Evolutionary conservation across 2,888 invertebrate species (phyloP).

Genomic region (Rhorus exstirpatorius): DNA sequence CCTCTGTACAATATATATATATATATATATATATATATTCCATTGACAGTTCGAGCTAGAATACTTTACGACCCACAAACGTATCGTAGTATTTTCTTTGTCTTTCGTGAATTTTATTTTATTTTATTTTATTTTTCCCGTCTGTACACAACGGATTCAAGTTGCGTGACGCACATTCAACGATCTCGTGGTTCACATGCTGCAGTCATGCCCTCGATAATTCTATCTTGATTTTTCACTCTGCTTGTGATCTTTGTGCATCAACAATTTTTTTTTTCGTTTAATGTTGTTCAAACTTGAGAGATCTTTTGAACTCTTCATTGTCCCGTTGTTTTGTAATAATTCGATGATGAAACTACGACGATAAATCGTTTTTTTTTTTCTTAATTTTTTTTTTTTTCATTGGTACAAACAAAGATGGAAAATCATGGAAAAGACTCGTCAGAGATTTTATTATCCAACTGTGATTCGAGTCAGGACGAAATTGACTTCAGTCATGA

Average conservation of each 20-base stretch:
- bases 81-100: slow-evolving; percentile 24
- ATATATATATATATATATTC: neutral
- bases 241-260: slow-evolving; percentile 25
- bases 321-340: slow-evolving; percentile 16
- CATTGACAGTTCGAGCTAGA: neutral
- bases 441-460: too few species aligned
- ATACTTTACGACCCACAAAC: neutral
- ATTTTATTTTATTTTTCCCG: neutral
- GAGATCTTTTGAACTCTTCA: slow-evolving; percentile 15
- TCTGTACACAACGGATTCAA: too few species aligned
- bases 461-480: too few species aligned
- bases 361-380: neutral
- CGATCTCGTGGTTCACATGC: slow-evolving; percentile 5
- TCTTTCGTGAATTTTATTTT: neutral
- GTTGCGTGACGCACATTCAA: slow-evolving; percentile 26
- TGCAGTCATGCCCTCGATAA: slow-evolving; percentile 21
- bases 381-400: neutral
- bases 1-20: slow-evolving; percentile 2
- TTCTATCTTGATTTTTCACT: neutral
- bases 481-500: too few species aligned
- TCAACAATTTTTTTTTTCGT: slow-evolving; percentile 14
- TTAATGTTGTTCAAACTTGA: slow-evolving; percentile 27
- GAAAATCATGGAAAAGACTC: too few species aligned
- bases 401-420: neutral
- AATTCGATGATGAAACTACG: neutral